A percentile compares a stretch with the other conserved stretches of the same genome.
phyloP scores from a whole-genome alignment of 2,113 vertebrate species.

The Speoplatyrhinus poulsoni region DNA sequence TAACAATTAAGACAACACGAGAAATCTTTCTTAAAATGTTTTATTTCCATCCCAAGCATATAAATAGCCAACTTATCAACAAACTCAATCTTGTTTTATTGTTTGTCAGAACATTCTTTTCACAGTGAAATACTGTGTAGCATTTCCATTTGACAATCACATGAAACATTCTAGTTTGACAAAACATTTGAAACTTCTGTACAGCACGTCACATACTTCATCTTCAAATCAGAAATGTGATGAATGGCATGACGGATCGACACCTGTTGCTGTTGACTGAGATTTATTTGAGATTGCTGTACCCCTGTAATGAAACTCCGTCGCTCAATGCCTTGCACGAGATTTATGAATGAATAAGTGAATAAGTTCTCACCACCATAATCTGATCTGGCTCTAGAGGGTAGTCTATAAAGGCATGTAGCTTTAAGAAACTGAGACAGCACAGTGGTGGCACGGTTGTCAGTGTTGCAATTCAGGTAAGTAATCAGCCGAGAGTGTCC shows the following conservation, averaged over 20 bases:
- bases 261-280: slow-evolving; percentile 13
- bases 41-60: no score
- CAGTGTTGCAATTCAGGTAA: slow-evolving; percentile 19
- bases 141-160: no score
- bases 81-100: no score
- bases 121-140: no score
- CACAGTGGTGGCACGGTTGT: slow-evolving; percentile 16
- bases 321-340: slow-evolving; percentile 16
- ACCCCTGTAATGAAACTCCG: slow-evolving; percentile 24
- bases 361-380: slow-evolving; percentile 28
- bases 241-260: background rate
- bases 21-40: no score
- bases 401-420: slow-evolving; percentile 21
- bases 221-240: slow-evolving; percentile 6
- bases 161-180: no score
- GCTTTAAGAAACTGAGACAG: slow-evolving; percentile 23
- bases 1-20: no score
- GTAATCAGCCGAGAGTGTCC: slow-evolving; percentile 19
- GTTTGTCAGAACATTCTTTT: no score
- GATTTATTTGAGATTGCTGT: slow-evolving; percentile 5
- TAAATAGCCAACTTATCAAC: no score
- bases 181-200: no score
- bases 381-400: slow-evolving; percentile 33
- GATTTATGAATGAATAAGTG: slow-evolving; percentile 30
- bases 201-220: background rate